Conservation (phyloP, 2,113 vertebrate species). For the Salvelinus fontinalis region DNA sequence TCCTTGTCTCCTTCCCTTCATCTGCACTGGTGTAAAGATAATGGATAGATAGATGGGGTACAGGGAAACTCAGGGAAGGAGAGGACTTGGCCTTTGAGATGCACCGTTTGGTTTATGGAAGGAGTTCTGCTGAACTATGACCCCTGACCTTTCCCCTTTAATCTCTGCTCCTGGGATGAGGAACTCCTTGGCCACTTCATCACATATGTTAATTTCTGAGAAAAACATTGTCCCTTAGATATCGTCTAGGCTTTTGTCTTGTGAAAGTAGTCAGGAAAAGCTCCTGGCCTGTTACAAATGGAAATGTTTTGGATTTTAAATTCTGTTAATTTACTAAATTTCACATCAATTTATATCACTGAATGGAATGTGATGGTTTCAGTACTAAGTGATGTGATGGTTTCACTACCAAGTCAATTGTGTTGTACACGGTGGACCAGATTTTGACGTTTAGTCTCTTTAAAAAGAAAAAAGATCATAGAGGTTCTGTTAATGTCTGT, state of each 20-base stretch:
- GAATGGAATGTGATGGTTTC: not conserved
- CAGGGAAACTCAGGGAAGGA: not conserved
- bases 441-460: not conserved
- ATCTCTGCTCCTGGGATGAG: not conserved
- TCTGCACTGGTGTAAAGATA: not conserved
- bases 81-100: not conserved
- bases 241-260: no score
- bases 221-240: no score
- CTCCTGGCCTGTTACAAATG: no score
- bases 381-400: no score
- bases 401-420: not conserved
- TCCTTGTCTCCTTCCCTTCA: not conserved
- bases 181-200: not conserved
- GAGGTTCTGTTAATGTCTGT: no score
- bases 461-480: no score
- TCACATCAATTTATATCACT: not conserved
- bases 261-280: no score
- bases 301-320: not conserved
- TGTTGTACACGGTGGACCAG: not conserved
- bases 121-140: not conserved
- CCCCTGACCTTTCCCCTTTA: not conserved
- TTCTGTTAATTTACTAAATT: not conserved
- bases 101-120: not conserved
- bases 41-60: not conserved
- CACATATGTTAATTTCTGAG: not conserved